phyloP scores from a whole-genome alignment of 2,113 vertebrate genomes.

The Vombatus ursinus region DNA sequence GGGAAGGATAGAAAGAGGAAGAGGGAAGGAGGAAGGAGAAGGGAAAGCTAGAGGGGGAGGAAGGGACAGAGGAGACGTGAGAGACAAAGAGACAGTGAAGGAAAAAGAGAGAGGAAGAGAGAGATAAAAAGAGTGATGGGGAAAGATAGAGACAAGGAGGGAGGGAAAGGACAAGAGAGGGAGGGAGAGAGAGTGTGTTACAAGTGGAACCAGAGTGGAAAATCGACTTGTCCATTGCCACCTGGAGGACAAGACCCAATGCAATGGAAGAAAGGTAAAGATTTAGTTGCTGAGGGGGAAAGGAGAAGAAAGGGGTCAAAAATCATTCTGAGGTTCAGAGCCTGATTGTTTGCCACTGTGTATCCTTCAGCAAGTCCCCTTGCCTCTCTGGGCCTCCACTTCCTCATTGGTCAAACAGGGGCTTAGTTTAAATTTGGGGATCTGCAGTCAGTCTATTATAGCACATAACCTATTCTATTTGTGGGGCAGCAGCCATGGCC shows the following conservation, averaged over 20 bases:
- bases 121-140: background rate
- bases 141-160: background rate
- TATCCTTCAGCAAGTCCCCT: background rate
- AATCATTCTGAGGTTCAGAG: background rate
- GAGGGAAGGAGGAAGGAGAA: too few species aligned
- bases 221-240: background rate
- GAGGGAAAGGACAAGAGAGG: background rate
- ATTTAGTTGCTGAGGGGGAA: background rate
- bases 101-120: too few species aligned
- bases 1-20: too few species aligned
- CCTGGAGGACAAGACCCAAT: background rate
- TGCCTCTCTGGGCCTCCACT: background rate
- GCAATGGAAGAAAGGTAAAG: background rate
- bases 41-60: too few species aligned
- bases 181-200: background rate
- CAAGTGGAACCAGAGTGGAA: background rate
- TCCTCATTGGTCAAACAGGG: background rate
- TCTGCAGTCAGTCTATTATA: background rate
- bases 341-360: background rate
- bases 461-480: background rate
- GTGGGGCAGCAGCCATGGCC: background rate
- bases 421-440: background rate
- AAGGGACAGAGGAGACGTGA: background rate
- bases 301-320: background rate
- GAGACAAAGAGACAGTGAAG: background rate